Evolutionary conservation across 1,140 invertebrate species (phyloP).

Genomic region (Papilio polyxenes): DNA sequence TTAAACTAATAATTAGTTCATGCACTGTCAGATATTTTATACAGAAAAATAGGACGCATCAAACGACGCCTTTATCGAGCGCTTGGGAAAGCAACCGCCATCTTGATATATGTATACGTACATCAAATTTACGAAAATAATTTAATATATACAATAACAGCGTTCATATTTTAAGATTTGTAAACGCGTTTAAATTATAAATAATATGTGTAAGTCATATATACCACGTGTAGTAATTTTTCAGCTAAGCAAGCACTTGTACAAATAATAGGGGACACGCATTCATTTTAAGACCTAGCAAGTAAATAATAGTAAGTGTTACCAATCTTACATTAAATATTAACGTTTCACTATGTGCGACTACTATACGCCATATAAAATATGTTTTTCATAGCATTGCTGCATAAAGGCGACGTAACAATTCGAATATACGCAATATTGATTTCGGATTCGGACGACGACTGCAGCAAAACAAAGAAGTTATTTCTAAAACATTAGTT

Average conservation of each 20-base stretch:
- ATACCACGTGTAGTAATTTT: slow-evolving; percentile 67
- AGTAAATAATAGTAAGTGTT: slow-evolving; percentile 80
- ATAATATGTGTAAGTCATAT: slow-evolving; percentile 54
- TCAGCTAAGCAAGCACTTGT: slow-evolving; percentile 74
- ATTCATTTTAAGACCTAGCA: slow-evolving; percentile 71
- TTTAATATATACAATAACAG: slow-evolving; percentile 1
- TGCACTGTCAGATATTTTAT: slow-evolving; percentile 28
- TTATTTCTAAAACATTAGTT: slow-evolving; percentile 67
- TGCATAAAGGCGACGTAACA: slow-evolving; percentile 78
- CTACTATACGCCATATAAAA: slow-evolving; percentile 81
- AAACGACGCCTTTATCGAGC: slow-evolving; percentile 19
- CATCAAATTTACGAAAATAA: slow-evolving; percentile 38
- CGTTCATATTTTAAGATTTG: slow-evolving; percentile 34
- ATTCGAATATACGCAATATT: slow-evolving; percentile 75
- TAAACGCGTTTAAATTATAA: slow-evolving; percentile 47
- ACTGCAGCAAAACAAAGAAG: slow-evolving; percentile 71
- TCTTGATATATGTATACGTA: slow-evolving; percentile 42
- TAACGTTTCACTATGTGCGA: slow-evolving; percentile 81
- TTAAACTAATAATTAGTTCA: slow-evolving; percentile 35
- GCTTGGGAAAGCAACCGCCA: slow-evolving; percentile 43
- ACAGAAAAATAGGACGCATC: slow-evolving; percentile 18
- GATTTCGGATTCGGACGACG: slow-evolving; percentile 77
- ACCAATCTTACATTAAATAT: slow-evolving; percentile 81
- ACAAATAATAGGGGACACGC: slow-evolving; percentile 69
- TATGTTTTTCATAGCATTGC: slow-evolving; percentile 80